Base-by-base conservation (phyloP, 2,113 vertebrate species). In the Sebastes fasciatus region DNA sequence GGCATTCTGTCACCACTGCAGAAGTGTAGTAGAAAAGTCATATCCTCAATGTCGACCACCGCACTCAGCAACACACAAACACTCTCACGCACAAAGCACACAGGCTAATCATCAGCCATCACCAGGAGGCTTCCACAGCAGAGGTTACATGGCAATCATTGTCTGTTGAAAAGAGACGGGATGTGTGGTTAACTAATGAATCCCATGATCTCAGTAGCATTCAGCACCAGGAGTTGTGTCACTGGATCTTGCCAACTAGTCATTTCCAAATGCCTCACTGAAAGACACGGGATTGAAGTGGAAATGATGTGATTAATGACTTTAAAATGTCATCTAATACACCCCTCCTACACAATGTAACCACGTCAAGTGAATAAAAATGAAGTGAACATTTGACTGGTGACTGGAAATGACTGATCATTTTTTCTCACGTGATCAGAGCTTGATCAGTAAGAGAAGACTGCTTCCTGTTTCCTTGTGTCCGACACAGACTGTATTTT, bases 201-300 rank as follows among this genome's bases (percentile, higher is more conserved):
- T 72, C 51, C 55, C 40, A 61, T 78, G 69, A 92, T 74, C 75
- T 81, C 85, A 69, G 68, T 19, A 62, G n/a, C 77, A 64, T 87
- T 71, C 74, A 51, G 61, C 70, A 16, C 54, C 54, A 48, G 10
- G 26, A 42, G 51, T 17, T 43, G 40, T 63, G 68, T 81, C 68
- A 66, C 62, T 17, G n/a, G 26, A 8, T 42, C 62, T 49, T 17
- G 51, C 60, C 52, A 74, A 13, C 70, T 69, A 65, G 40, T 82
- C 51, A 49, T 83, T 64, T 58, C 4, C 10, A 78, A 68, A 61
- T 17, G 13, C 48, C 57, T 19, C 14, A 60, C n/a, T 72, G 57
- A 79, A 65, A 84, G 61, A 67, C 17, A 10, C 2, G 19, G 26
- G 1, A 40, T 62, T 57, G 17, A 49, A 60, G 51, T 17, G 65